Base-by-base conservation (phyloP, 2,797 vertebrate species). In the Phylloscopus collybita region DNA sequence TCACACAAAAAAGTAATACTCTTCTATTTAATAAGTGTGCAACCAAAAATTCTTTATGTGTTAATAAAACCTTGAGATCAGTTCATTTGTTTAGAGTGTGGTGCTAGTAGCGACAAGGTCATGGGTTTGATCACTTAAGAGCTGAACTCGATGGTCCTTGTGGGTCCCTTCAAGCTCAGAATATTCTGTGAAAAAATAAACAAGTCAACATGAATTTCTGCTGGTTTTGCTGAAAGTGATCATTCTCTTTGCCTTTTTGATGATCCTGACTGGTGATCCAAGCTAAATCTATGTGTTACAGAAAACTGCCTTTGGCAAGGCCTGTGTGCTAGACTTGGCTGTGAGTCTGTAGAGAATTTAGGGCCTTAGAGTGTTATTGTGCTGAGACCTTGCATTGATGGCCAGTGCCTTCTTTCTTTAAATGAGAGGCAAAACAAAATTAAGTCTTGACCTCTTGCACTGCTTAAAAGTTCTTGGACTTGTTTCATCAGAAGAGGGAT, bases 401-500 rank as follows among this genome's bases (percentile, higher is more conserved):
- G 49, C 32, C 26, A 49, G 0, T 62, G n/a, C 60, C 16, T 7
- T 62, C 19, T 66, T 62, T 69, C 69, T 85, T 47, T 72, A 64
- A 80, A 78, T 36, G 11, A 71, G 27, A 80, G 42, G 22, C 47
- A 71, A 60, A 93, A 1, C 30, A 82, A 87, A 85, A 84, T 61
- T 26, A 71, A 80, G 50, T 74, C 38, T 67, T 87, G 88, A 86
- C 53, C 60, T 87, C 45, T 65, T 75, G 53, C 27, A 19, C 49
- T 80, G n/a, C 49, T 73, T 82, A 65, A 34, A 92, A 84, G 29
- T 86, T 79, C 59, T 80, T 85, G 70, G 61, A 50, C 3, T 3
- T 44, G 30, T 92, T 92, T 92, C 32, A 51, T 88, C 66, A 74
- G 67, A 74, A 92, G 54, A 44, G 27, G 36, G 73, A 64, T 91